These are phyloP conservation scores for Dysdera silvatica DNA, from an alignment of 1,140 invertebrate species.

Conservation along the genomic window DNA sequence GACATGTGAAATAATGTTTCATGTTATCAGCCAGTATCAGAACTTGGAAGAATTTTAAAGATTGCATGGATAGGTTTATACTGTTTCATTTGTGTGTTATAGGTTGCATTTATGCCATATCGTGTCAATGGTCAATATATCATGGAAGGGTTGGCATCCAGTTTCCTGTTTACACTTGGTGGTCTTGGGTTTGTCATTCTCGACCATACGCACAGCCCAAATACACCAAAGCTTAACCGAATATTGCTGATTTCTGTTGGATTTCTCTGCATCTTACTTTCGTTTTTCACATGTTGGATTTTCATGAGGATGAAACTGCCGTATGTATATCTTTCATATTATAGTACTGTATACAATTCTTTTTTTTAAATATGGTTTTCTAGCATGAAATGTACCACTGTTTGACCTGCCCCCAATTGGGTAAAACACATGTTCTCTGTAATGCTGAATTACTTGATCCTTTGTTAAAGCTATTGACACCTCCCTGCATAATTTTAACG, in stretches of 20 bases:
- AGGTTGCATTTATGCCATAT: constrained; percentile 97
- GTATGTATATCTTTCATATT: constrained; percentile 49
- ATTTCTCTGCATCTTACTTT: constrained; percentile 84
- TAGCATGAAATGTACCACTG: too few relatives aligned
- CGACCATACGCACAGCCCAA: constrained; percentile 84
- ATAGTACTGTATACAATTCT: neutral
- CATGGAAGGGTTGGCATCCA: constrained; percentile 94
- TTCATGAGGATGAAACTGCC: constrained; percentile 99
- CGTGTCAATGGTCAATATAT: constrained; percentile 98
- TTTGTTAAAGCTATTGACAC: too few relatives aligned
- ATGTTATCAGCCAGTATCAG: too few relatives aligned
- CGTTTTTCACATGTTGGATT: constrained; percentile 92
- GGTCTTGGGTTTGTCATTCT: constrained; percentile 93
- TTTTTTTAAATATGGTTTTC: too few relatives aligned
- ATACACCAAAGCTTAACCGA: constrained; percentile 84
- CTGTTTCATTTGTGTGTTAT: constrained; percentile 29
- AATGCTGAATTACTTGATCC: too few relatives aligned
- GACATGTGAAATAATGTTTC: too few relatives aligned
- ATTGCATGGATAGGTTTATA: too few relatives aligned
- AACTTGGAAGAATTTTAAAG: too few relatives aligned
- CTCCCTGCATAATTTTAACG: too few relatives aligned
- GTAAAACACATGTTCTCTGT: too few relatives aligned
- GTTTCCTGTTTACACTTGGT: constrained; percentile 91
- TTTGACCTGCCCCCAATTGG: too few relatives aligned
- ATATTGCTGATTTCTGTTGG: constrained; percentile 85